Evolutionary conservation across 2,888 invertebrate genomes (phyloP).

Genomic region (Synanthedon myopaeformis): DNA sequence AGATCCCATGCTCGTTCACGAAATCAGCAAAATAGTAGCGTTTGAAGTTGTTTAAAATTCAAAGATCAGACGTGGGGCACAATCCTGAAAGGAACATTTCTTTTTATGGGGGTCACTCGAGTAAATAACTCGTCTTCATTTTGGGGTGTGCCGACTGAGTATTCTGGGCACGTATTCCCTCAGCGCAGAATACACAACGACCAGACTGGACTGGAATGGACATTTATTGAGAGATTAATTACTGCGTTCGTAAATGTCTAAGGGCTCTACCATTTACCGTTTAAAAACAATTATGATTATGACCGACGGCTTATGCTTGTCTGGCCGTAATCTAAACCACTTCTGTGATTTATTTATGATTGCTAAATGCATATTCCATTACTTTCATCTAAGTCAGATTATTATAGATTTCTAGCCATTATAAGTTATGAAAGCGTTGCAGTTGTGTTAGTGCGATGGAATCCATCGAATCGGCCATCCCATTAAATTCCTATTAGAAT

Average conservation of each 20-base stretch:
- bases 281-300: not conserved
- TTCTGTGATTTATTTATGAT: not conserved
- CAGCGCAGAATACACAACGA: slow-evolving; percentile 8
- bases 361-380: not conserved
- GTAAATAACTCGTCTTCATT: slow-evolving; percentile 53
- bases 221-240: not conserved
- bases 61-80: slow-evolving; percentile 33
- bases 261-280: not conserved
- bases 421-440: not conserved
- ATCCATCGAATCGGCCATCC: no score
- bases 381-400: not conserved
- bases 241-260: not conserved
- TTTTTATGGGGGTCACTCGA: slow-evolving; percentile 52
- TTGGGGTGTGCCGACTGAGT: slow-evolving; percentile 13
- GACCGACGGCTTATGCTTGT: not conserved
- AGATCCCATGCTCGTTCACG: slow-evolving; percentile 14
- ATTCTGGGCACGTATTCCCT: slow-evolving; percentile 23
- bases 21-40: slow-evolving; percentile 38
- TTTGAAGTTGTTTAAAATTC: slow-evolving; percentile 47
- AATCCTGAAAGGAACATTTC: slow-evolving; percentile 42
- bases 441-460: not conserved
- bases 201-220: slow-evolving; percentile 5
- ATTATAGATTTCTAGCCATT: not conserved
- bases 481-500: no score
- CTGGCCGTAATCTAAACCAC: not conserved